A percentile compares a stretch with the other conserved stretches of the same genome.
These are phyloP conservation scores for Anoplopoma fimbria DNA, from an alignment of 2,113 vertebrate species.

Conservation along the genomic window DNA sequence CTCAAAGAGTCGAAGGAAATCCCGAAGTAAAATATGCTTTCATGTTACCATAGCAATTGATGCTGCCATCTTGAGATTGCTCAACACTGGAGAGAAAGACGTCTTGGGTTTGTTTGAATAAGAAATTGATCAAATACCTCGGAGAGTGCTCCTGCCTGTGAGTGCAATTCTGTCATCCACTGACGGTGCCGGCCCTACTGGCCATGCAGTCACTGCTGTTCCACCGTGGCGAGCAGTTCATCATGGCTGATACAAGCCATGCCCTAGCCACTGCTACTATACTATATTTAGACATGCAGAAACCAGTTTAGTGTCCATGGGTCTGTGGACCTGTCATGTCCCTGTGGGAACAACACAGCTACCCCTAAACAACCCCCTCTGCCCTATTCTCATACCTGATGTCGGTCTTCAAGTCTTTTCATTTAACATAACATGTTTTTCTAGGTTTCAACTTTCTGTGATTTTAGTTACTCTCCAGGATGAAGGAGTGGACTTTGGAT, in stretches of 20 bases:
- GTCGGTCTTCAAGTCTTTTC: not conserved
- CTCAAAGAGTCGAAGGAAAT: conserved; percentile 36
- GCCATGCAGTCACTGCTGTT: conserved; percentile 6
- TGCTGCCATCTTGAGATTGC: conserved; percentile 24
- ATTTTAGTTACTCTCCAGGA: not conserved
- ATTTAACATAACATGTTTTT: not conserved
- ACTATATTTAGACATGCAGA: conserved; percentile 54
- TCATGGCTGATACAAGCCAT: conserved; percentile 33
- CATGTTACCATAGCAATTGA: conserved; percentile 65
- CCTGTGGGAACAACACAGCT: conserved; percentile 20
- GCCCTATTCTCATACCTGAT: not conserved
- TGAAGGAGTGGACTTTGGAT: not conserved
- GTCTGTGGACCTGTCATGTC: conserved; percentile 12
- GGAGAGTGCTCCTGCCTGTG: not conserved
- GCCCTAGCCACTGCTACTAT: not conserved
- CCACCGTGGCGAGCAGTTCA: conserved; percentile 32
- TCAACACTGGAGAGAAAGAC: not conserved
- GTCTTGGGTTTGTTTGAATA: conserved; percentile 7
- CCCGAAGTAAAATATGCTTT: conserved; percentile 34
- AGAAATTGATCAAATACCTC: conserved; percentile 27
- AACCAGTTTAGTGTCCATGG: conserved; percentile 3
- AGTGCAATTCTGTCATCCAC: conserved; percentile 14
- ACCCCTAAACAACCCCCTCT: not conserved
- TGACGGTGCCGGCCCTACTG: not conserved
- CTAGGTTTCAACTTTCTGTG: too few relatives aligned